Evolutionary conservation across 92 coral and sea anemone species (phyloP), one percentile per base, ranked within the genome.

Genomic region (Desmophyllum pertusum): DNA sequence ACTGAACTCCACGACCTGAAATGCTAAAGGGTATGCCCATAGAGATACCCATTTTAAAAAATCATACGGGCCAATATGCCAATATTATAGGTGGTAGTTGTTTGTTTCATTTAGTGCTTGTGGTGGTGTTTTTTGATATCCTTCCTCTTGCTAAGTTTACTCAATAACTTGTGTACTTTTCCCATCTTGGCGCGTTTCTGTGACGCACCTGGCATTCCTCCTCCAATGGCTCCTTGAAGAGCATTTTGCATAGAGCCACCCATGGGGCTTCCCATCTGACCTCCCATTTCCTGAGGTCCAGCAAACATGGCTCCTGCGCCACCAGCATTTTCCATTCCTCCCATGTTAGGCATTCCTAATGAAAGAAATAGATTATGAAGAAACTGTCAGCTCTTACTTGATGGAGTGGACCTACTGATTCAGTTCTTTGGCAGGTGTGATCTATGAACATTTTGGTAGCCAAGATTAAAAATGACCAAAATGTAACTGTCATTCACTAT

Each of bases 171-270:
- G 86, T 85, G 92, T 68, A 88, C 92, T 79, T 88, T 88, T 81
- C 89, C 88, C 86, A 89, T 39, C 86, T 89, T 89, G 17, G 81
- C 72, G 75, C 92, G 89, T n/a, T 89, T 89, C 80, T 82, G 86
- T 7, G 70, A 38, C 37, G 46, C 75, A 1, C 86, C 86, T 6
- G 79, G 86, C 10, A 82, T 57, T 15, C 62, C 70, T n/a, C 86
- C 86, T 25, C 86, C 86, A 39, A 82, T 51, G 48, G 85, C 85
- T 51, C 77, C 83, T 79, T 81, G 86, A 46, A 70, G 69, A 27
- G 70, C 70, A 5, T 40, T 72, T 29, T 66, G 21, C 85, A 81
- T 81, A 25, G 86, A 15, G 1, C 86, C 79, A 4, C 86, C 86
- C 77, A 81, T 81, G 19, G 35, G 48, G 36, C 85, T 46, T 36